phyloP scores from a whole-genome alignment of 2,113 vertebrate genomes.

The Eonycteris spelaea region DNA sequence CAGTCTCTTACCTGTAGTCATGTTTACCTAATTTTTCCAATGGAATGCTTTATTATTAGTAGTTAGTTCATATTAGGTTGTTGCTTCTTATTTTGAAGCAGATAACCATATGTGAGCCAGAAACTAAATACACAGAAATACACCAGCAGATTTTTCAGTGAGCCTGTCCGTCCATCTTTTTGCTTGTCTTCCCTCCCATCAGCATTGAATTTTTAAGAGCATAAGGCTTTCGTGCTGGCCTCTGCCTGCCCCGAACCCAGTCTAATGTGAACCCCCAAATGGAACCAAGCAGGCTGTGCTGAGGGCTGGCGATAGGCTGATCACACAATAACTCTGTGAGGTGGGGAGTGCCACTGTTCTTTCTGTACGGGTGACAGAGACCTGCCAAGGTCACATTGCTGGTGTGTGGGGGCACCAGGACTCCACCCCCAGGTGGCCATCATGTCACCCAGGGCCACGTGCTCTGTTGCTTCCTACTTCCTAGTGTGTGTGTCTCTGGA shows the following conservation, averaged over 20 bases:
- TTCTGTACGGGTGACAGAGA: too few relatives aligned
- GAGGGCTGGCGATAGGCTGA: too few relatives aligned
- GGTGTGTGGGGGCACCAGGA: too few relatives aligned
- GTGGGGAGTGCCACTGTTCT: too few relatives aligned
- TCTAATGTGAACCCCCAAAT: too few relatives aligned
- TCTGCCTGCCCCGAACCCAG: not conserved
- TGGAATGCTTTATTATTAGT: not conserved
- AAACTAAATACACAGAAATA: not conserved
- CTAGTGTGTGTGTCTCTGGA: too few relatives aligned
- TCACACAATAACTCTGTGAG: too few relatives aligned
- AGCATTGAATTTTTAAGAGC: not conserved
- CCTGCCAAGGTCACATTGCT: too few relatives aligned
- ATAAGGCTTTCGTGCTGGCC: not conserved
- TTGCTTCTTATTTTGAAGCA: not conserved
- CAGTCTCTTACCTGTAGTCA: not conserved
- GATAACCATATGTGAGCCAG: not conserved
- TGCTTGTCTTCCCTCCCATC: not conserved
- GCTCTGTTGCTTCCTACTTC: too few relatives aligned
- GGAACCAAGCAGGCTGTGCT: too few relatives aligned
- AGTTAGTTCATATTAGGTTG: not conserved
- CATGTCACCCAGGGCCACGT: too few relatives aligned
- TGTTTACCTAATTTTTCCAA: not conserved
- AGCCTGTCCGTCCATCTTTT: not conserved
- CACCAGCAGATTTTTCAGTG: not conserved
- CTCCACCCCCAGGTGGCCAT: too few relatives aligned